Evolutionary conservation across 2,113 vertebrate genomes (phyloP).

Genomic region (Galbula dea): DNA sequence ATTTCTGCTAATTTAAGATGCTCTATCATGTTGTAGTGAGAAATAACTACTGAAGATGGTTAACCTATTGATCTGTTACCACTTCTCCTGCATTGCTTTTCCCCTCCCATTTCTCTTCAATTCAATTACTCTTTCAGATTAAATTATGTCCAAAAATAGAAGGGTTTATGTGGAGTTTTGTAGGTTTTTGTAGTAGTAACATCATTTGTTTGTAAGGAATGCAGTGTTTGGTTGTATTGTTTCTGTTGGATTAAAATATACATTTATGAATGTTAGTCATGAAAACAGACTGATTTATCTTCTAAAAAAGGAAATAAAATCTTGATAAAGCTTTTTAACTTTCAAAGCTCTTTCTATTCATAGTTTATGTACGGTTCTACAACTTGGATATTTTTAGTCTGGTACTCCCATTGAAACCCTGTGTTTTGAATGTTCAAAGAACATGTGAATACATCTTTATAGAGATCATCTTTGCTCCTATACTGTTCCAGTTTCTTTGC

Average conservation of each 20-base stretch:
- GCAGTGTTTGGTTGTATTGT: neutral
- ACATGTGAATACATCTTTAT: neutral
- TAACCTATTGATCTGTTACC: neutral
- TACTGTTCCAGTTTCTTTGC: neutral
- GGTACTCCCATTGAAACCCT: conserved; percentile 14
- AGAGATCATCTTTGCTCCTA: neutral
- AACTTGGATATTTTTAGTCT: conserved; percentile 39
- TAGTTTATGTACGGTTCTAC: conserved; percentile 19
- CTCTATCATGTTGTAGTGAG: neutral
- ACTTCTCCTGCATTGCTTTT: neutral
- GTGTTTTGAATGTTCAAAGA: conserved; percentile 26
- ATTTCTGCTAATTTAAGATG: neutral
- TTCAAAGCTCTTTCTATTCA: conserved; percentile 25
- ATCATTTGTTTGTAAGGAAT: neutral
- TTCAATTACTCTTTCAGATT: neutral
- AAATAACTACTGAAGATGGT: neutral
- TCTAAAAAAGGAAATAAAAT: neutral
- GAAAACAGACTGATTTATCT: neutral
- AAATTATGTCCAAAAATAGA: neutral
- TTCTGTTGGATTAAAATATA: neutral
- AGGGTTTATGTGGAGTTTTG: neutral
- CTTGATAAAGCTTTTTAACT: conserved; percentile 25
- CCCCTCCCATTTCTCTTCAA: neutral
- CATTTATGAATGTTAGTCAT: neutral
- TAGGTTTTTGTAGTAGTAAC: neutral